These are phyloP conservation scores for Intellagama lesueurii DNA, from an alignment of 2,797 vertebrate species.

Conservation along the genomic window DNA sequence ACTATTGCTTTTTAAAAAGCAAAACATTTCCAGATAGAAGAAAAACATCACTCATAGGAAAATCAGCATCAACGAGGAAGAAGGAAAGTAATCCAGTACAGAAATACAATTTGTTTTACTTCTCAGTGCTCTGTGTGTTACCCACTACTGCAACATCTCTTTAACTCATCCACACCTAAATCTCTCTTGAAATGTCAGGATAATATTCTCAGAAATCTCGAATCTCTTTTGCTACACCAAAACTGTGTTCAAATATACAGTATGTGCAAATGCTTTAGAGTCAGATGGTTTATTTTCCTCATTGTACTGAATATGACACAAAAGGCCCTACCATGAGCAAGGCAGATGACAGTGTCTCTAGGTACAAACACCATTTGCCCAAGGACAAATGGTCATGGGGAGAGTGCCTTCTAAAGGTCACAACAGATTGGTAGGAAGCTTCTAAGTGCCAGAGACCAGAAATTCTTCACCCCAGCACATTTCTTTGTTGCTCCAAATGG, in stretches of 20 bases:
- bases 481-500: slow-evolving; percentile 10
- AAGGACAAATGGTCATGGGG: slow-evolving; percentile 1
- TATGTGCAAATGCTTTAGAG: background rate
- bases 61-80: slow-evolving; percentile 25
- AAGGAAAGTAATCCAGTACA: background rate
- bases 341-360: background rate
- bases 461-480: background rate
- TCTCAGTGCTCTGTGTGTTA: background rate
- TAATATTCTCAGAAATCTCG: background rate
- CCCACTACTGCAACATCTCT: background rate
- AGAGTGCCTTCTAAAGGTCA: background rate
- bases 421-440: background rate
- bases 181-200: background rate
- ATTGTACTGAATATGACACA: background rate
- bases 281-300: background rate
- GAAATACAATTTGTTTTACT: background rate
- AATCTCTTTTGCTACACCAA: background rate
- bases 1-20: slow-evolving; percentile 23
- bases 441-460: background rate
- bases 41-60: background rate
- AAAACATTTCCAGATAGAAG: slow-evolving; percentile 20
- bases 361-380: slow-evolving; percentile 16
- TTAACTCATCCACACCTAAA: background rate
- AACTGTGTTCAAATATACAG: background rate
- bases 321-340: background rate